Evolutionary conservation across 92 coral and sea anemone species (phyloP), one percentile per base, ranked within the genome.

Genomic region (Palythoa caribaeorum): DNA sequence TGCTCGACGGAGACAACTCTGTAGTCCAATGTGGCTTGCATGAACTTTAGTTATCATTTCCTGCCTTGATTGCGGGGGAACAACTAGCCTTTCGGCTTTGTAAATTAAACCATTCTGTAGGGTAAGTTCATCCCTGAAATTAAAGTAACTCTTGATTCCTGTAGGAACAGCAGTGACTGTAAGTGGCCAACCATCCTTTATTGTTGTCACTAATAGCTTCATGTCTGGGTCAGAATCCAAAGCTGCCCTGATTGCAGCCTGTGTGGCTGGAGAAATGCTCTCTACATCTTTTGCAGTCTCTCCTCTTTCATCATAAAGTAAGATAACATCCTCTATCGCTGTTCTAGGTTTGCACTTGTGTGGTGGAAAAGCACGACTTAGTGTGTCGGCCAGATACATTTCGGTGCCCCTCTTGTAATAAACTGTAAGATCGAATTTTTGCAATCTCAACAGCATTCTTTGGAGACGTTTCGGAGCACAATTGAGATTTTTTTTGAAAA

Each of bases 381-480:
- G 59, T 52, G 59, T 53, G 14, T 53, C 6, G 9, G 60, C 60
- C 60, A 53, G 14, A 53, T 52, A 53, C 85, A 50, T 52, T 9
- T 79, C 85, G 40, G 75, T 50, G 8, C 71, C 85, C 50, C 35
- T 74, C 73, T 62, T 86, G 83, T 86, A 72, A 15, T 63, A 2
- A 2, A 86, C 73, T 78, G 51, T 48, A 68, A 87, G 66, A 19
- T 90, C 83, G 17, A 63, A 78, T 21, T 78, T 63, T 37, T 79
- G 83, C 16, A 77, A 14, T n/a, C 75, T 37, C 40, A 91, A 39
- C 89, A 87, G 28, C 93, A 91, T 83, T 60, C 83, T 77, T 55
- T 87, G 89, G 15, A 91, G 83, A n/a, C 86, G 91, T 14, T 86
- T 73, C 21, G 83, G 89, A 11, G 83, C 89, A 9, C 89, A 15